Evolutionary conservation across 1,140 invertebrate species (phyloP).

Genomic region (Drosophila ohnishii): DNA sequence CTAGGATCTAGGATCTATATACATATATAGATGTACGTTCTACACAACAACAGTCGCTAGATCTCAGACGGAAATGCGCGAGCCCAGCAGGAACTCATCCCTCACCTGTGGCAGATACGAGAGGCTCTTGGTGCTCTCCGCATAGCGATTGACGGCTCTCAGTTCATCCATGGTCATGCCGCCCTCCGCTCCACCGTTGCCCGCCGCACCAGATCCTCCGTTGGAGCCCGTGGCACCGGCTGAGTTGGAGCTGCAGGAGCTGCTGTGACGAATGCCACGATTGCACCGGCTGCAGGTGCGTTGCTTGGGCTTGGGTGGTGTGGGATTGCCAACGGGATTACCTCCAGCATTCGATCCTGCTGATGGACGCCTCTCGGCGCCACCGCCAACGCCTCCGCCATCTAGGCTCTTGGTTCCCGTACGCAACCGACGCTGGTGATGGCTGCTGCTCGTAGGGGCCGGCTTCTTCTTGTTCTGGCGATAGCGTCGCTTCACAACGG

Average conservation of each 20-base stretch:
- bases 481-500: conserved; percentile 75
- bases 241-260: conserved; percentile 87
- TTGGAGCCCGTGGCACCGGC: conserved; percentile 84
- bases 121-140: conserved; percentile 95
- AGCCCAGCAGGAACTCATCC: conserved; percentile 82
- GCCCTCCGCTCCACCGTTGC: conserved; percentile 37
- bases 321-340: conserved; percentile 20
- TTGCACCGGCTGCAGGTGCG: conserved; percentile 78
- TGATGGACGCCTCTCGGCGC: conserved; percentile 40
- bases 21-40: conserved; percentile 17
- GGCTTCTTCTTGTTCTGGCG: conserved; percentile 80
- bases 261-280: conserved; percentile 83
- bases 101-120: conserved; percentile 94
- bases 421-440: conserved; percentile 75
- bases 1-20: conserved; percentile 22
- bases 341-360: conserved; percentile 18
- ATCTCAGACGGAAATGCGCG: conserved; percentile 78
- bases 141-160: conserved; percentile 92
- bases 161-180: conserved; percentile 93
- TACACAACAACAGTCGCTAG: conserved; percentile 32
- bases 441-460: conserved; percentile 41
- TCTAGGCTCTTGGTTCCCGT: conserved; percentile 74
- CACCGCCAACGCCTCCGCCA: conserved; percentile 34
- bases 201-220: conserved; percentile 87
- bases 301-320: conserved; percentile 52